phyloP scores from a whole-genome alignment of 2,113 vertebrate species.

The Melanostigma gelatinosum region DNA sequence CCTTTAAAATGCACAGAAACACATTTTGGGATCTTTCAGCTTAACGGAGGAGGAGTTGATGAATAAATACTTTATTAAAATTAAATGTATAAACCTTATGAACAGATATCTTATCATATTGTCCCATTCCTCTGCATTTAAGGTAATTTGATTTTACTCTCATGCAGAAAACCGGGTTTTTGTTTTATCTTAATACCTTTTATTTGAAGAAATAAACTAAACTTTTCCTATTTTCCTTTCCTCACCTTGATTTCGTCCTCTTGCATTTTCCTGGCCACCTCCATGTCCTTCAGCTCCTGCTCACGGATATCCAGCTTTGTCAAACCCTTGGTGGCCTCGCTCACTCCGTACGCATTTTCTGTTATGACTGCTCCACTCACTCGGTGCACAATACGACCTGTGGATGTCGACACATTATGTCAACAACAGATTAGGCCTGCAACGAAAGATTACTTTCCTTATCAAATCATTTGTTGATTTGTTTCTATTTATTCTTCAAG shows the following conservation, averaged over 20 bases:
- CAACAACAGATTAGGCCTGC: neutral
- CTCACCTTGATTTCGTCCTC: constrained; percentile 92
- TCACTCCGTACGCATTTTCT: constrained; percentile 72
- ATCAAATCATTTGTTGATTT: neutral
- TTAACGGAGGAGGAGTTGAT: neutral
- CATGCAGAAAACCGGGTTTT: neutral
- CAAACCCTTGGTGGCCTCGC: constrained; percentile 81
- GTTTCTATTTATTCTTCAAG: neutral
- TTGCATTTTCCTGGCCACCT: constrained; percentile 93
- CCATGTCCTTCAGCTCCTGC: constrained; percentile 90
- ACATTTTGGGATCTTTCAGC: neutral
- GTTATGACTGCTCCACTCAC: constrained; percentile 57
- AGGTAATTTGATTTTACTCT: neutral
- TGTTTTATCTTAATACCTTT: neutral
- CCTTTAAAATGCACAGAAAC: neutral
- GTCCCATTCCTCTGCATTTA: too few relatives aligned
- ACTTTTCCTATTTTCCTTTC: neutral
- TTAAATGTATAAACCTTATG: neutral
- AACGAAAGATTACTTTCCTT: neutral
- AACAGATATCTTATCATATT: too few relatives aligned
- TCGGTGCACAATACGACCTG: constrained; percentile 74
- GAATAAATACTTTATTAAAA: too few relatives aligned
- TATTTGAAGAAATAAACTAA: neutral
- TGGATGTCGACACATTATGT: constrained; percentile 6
- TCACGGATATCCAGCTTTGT: constrained; percentile 78